Conservation (phyloP, 2,797 vertebrate species). For the Lophius americanus region DNA sequence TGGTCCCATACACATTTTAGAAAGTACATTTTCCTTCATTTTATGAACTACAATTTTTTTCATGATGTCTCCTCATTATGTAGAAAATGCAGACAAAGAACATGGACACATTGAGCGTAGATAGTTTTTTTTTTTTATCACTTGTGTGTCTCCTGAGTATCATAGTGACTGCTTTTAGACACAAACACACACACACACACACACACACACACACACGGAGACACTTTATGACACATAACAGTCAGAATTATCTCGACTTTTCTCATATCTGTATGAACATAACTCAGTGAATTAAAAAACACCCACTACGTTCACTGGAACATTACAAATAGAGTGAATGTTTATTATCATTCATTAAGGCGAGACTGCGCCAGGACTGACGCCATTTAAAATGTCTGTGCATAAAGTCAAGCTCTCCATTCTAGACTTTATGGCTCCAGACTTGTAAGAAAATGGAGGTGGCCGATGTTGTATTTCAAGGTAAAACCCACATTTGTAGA, state of each 20-base stretch:
- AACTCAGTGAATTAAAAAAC: conserved; percentile 1
- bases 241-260: neutral
- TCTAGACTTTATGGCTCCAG: conserved; percentile 64
- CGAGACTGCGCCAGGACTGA: conserved; percentile 52
- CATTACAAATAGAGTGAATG: conserved; percentile 42
- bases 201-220: too few species aligned
- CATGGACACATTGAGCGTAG: neutral
- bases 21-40: conserved; percentile 4
- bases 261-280: neutral
- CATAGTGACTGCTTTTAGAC: neutral
- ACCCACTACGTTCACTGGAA: conserved; percentile 13
- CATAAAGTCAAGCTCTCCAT: conserved; percentile 58
- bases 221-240: conserved; percentile 4
- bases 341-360: conserved; percentile 55
- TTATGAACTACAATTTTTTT: conserved; percentile 2
- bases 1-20: conserved; percentile 4
- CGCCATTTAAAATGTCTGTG: conserved; percentile 55
- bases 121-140: conserved; percentile 9
- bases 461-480: conserved; percentile 44
- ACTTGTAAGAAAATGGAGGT: conserved; percentile 45
- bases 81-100: conserved; percentile 6
- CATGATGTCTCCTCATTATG: neutral
- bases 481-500: conserved; percentile 39
- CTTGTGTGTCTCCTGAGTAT: neutral
- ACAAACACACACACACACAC: neutral